Conservation (phyloP, 1,140 invertebrate genomes). For the Drosophila sp. region DNA sequence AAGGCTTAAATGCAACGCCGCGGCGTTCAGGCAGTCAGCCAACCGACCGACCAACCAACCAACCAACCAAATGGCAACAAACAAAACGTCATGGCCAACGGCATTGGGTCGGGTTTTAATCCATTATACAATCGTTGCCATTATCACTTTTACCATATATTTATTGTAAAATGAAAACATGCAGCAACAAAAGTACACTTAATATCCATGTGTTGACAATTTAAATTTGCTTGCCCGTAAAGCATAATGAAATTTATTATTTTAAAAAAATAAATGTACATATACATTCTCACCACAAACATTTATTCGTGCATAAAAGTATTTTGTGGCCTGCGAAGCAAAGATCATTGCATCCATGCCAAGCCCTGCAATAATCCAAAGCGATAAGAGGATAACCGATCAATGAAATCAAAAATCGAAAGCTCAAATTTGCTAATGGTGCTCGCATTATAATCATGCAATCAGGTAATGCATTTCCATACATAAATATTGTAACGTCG, state of each 20-base stretch:
- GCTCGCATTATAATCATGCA: not conserved
- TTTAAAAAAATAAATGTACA: not conserved
- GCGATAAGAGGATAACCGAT: not conserved
- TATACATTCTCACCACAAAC: not conserved
- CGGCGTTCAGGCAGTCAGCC: constrained; percentile 6
- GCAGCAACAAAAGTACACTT: constrained; percentile 12
- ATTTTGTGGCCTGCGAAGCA: constrained; percentile 1
- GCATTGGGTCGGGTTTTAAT: constrained; percentile 52
- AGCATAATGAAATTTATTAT: constrained; percentile 23
- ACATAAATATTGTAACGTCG: too few relatives aligned
- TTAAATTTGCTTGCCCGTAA: constrained; percentile 17
- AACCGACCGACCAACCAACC: not conserved
- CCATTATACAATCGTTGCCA: constrained; percentile 71
- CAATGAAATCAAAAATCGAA: not conserved
- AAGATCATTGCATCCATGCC: not conserved
- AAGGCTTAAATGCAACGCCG: constrained; percentile 57
- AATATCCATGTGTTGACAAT: constrained; percentile 17
- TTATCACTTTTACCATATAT: constrained; percentile 74
- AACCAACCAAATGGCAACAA: constrained; percentile 41
- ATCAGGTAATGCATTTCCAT: too few relatives aligned
- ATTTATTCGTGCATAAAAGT: not conserved
- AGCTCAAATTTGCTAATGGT: not conserved
- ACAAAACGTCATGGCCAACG: constrained; percentile 48
- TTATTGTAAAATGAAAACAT: constrained; percentile 50
- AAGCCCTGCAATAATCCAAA: not conserved